A percentile compares a stretch with the other conserved stretches of the same genome.
phyloP scores from a whole-genome alignment of 1,140 invertebrate genomes.

The Tetranychus urticae region DNA sequence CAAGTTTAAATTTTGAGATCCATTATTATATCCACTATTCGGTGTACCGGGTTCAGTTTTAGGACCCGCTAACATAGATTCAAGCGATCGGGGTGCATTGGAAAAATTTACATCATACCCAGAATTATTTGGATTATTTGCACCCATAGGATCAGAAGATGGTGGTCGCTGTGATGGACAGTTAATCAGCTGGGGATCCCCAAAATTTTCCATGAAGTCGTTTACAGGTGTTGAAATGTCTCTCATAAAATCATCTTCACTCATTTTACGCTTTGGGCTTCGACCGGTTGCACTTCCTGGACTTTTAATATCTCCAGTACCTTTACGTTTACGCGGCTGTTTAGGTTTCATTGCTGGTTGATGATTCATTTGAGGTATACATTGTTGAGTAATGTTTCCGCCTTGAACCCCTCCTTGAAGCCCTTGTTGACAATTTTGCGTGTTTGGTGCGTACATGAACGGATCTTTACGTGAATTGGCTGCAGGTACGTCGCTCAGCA shows the following conservation, averaged over 20 bases:
- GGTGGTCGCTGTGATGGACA: background rate
- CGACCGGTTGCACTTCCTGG: conserved; percentile 15
- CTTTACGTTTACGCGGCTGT: conserved; percentile 10
- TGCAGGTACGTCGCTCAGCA: conserved; percentile 21
- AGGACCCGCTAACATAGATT: background rate
- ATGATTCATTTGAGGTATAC: background rate
- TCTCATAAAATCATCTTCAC: conserved; percentile 15
- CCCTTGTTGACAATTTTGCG: background rate
- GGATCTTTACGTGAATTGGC: conserved; percentile 7
- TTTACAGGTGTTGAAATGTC: conserved; percentile 10
- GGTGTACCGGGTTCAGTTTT: background rate
- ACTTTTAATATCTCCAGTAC: conserved; percentile 7
- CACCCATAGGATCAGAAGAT: background rate
- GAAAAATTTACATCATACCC: background rate
- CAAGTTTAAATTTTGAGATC: background rate
- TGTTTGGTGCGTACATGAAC: background rate
- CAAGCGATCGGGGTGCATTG: background rate
- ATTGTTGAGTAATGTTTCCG: background rate
- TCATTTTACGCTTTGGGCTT: conserved; percentile 21
- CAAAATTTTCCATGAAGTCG: conserved; percentile 11
- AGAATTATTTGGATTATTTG: background rate
- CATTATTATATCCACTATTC: too few relatives aligned
- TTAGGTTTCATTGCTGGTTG: background rate
- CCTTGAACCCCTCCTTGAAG: background rate
- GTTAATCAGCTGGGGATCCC: conserved; percentile 1